Evolutionary conservation across 2,888 invertebrate species (phyloP), one percentile per base, ranked within the genome.

Genomic region (Nemotelus nigrinus): DNA sequence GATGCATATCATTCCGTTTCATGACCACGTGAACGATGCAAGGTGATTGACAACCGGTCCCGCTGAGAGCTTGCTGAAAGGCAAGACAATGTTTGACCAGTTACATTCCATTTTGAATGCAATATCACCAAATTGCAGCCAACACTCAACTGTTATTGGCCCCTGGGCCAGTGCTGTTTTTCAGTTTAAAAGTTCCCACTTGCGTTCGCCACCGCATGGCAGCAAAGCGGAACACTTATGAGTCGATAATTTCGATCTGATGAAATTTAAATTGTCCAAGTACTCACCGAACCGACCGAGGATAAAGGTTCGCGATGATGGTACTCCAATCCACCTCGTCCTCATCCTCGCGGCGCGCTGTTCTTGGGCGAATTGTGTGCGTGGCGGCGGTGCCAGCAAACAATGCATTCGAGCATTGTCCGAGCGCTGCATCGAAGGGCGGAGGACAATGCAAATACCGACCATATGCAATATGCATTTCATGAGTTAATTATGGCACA

Each of bases 211-310:
- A n/a, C 55, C 47, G 50, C 55, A 50, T 41, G 70, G 55, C 70
- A 41, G 25, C n/a, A 55, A 41, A 70, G 47, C 43, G 25, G 70
- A 55, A 55, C 70, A 70, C 70, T 70, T 55, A 70, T 55, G 70
- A 70, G 70, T 39, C 45, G 45, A 50, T 76, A 76, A 76, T 65
- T 76, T 41, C 47, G 71, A 48, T 47, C 57, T 70, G 79, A 77
- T 79, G 77, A 79, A 79, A 77, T 75, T 64, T 79, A 79, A 79
- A 79, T 77, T 79, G 77, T 74, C 60, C 74, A 60, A 74, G 60
- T 74, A 50, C 64, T 68, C 53, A 58, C 72, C 67, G 74, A 72
- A 41, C 72, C 3, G 10, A 41, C 25, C 25, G 25, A 25, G 25
- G 25, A 25, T 25, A 25, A 25, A 25, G 76, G 48, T 68, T 57